Base-by-base conservation (phyloP, 2,888 invertebrate genomes). In the Escarpia spicata region DNA sequence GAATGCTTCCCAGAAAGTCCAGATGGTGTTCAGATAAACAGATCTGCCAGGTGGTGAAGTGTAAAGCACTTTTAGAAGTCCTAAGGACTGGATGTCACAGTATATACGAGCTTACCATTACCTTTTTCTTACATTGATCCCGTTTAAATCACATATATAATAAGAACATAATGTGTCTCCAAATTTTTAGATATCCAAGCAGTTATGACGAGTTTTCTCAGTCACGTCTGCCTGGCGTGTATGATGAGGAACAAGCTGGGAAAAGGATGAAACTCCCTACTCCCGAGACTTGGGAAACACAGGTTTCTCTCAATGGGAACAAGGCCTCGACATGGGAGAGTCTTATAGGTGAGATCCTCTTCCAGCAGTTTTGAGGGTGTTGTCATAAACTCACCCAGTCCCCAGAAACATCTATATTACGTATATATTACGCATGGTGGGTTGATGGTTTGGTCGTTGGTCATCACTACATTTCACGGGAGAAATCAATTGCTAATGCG, bases 231-330 rank as follows among this genome's bases (percentile, higher is more conserved):
- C 96, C 96, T 2, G 97, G 96, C 1, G 94, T 94, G 58, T 97
- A 95, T 95, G 96, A 97, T 37, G 95, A 96, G 92, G 95, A 95
- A 92, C 94, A 94, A 90, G 96, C 96, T 15, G 97, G 96, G 3
- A 96, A 96, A 94, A 94, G 97, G 92, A 97, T 97, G 97, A 97
- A 97, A 93, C 95, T 97, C n/a, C 96, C 96, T 4, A 95, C 95
- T 43, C 97, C 97, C 8, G 96, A 96, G 94, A 97, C 97, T 8
- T 97, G 97, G 97, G 97, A 97, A 94, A 97, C 97, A 0, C 96
- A 96, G 94, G 95, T 97, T 90, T 96, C 97, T 2, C 93, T 96
- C 43, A 95, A 96, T 93, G 97, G 97, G 90, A 97, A 97, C 95
- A 97, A 96, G 94, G 96, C 97, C 0, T 93, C 95, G 10, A 96